A percentile compares a stretch with the other conserved stretches of the same genome.
Evolutionary conservation across 2,888 invertebrate genomes (phyloP).

Genomic region (Onchidella celtica): DNA sequence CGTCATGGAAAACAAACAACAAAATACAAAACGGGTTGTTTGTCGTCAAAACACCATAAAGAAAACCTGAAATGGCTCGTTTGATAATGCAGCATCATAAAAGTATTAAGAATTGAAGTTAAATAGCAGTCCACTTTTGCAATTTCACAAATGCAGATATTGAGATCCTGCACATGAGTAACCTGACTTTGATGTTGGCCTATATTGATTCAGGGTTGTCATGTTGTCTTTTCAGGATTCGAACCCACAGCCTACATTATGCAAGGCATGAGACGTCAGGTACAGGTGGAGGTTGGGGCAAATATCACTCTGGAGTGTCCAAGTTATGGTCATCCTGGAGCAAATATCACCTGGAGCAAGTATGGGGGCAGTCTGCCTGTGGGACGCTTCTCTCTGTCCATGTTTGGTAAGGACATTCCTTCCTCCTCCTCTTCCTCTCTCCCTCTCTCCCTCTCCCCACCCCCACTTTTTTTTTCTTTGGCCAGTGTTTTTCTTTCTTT

Average conservation of each 20-base stretch:
- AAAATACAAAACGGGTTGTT: too few species aligned
- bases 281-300: conserved; percentile 46
- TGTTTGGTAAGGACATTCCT: conserved; percentile 34
- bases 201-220: too few species aligned
- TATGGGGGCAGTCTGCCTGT: conserved; percentile 46
- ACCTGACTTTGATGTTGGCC: too few species aligned
- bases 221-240: neutral
- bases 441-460: neutral
- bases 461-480: neutral
- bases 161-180: too few species aligned
- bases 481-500: neutral
- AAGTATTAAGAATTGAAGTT: too few species aligned
- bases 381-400: neutral
- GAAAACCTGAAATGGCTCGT: too few species aligned
- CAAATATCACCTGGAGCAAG: conserved; percentile 45
- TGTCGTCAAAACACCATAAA: too few species aligned
- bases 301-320: conserved; percentile 52
- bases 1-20: too few species aligned
- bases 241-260: neutral
- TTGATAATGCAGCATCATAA: too few species aligned
- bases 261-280: neutral
- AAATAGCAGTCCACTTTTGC: too few species aligned
- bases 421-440: neutral
- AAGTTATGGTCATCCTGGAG: conserved; percentile 31
- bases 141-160: too few species aligned